Conservation (phyloP, 1,140 invertebrate species). For the Wasmannia auropunctata region DNA sequence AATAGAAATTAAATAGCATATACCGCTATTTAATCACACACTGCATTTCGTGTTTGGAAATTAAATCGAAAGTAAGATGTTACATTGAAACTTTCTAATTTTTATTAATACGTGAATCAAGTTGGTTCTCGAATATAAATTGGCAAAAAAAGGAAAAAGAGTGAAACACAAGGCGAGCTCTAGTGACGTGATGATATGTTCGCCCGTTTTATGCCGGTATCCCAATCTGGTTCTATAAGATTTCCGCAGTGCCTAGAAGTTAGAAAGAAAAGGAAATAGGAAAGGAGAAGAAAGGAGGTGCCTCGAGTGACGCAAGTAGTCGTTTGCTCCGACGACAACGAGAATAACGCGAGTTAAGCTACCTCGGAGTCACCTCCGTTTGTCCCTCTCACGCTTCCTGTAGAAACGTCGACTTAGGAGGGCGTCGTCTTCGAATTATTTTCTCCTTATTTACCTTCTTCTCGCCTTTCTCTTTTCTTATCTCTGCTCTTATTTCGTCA, state of each 20-base stretch:
- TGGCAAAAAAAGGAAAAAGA: background rate
- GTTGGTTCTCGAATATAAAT: background rate
- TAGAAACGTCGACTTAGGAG: constrained; percentile 12
- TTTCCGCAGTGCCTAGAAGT: constrained; percentile 51
- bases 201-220: constrained; percentile 1
- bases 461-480: constrained; percentile 23
- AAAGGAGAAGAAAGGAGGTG: background rate
- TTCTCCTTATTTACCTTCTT: constrained; percentile 62
- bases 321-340: constrained; percentile 61
- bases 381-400: background rate
- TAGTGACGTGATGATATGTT: background rate
- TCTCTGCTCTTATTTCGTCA: constrained; percentile 42
- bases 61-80: background rate
- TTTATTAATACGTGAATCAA: background rate
- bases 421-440: constrained; percentile 55
- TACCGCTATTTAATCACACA: background rate
- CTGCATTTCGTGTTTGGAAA: background rate
- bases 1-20: background rate
- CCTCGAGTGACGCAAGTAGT: constrained; percentile 58
- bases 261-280: background rate
- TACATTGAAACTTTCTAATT: background rate
- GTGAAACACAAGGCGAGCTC: background rate
- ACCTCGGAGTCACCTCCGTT: constrained; percentile 41
- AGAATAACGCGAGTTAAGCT: constrained; percentile 66
- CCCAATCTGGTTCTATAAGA: constrained; percentile 23